A percentile compares a stretch with the other conserved stretches of the same genome.
These are phyloP conservation scores for Calyptommatus sinebrachiatus DNA, from an alignment of 2,113 vertebrate species.

Conservation along the genomic window DNA sequence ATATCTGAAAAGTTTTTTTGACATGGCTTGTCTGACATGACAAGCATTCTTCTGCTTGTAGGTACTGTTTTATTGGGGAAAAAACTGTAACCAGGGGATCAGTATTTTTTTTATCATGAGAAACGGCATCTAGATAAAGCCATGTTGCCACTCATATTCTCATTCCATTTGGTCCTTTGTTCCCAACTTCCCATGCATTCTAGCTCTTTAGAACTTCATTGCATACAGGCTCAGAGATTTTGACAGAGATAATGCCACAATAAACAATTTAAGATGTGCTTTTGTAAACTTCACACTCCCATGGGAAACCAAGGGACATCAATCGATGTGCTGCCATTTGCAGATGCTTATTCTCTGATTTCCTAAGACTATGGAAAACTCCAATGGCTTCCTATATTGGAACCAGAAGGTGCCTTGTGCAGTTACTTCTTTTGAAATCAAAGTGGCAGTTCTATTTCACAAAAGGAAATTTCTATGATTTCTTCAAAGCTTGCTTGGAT, in stretches of 20 bases:
- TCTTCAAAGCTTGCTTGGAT: background rate
- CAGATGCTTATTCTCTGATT: slow-evolving; percentile 29
- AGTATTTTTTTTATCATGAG: background rate
- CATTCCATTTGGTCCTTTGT: slow-evolving; percentile 45
- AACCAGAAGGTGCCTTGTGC: slow-evolving; percentile 18
- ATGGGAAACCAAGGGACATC: slow-evolving; percentile 44
- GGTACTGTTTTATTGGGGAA: background rate
- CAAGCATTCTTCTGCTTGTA: background rate
- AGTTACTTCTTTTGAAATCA: slow-evolving; percentile 6
- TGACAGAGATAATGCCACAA: slow-evolving; percentile 53
- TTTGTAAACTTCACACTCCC: slow-evolving; percentile 53
- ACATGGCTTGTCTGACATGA: background rate
- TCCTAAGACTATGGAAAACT: slow-evolving; percentile 44
- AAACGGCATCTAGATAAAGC: slow-evolving; percentile 10
- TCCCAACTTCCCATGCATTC: slow-evolving; percentile 49
- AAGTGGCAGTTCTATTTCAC: slow-evolving; percentile 26
- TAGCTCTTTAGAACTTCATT: slow-evolving; percentile 56
- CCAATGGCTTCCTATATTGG: slow-evolving; percentile 35
- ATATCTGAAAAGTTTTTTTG: background rate
- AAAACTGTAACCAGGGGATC: background rate
- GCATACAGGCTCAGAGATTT: slow-evolving; percentile 48
- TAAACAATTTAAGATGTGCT: slow-evolving; percentile 67
- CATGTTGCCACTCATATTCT: slow-evolving; percentile 33
- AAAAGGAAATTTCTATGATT: slow-evolving; percentile 17
- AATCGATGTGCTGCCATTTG: slow-evolving; percentile 56